Percentiles rank a stretch among this genome's conserved stretches.
These are phyloP conservation scores for Pseudomugil tenellus DNA, from an alignment of 2,797 vertebrate species.

Conservation along the genomic window DNA sequence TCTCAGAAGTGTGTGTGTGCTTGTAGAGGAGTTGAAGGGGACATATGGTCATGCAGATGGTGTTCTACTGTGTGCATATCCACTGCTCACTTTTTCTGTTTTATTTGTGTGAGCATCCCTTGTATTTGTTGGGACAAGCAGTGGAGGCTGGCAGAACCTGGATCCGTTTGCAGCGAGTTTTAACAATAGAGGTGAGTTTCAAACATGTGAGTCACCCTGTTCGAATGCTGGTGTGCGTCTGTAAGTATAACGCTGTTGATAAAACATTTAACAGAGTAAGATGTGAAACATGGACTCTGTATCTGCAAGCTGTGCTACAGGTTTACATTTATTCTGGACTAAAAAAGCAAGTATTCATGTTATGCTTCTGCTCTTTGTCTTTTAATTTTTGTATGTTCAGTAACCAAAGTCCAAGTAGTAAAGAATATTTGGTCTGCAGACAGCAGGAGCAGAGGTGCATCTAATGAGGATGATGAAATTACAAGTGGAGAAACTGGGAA, in stretches of 20 bases:
- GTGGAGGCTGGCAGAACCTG: slow-evolving; percentile 18
- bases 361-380: too few species aligned
- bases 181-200: background rate
- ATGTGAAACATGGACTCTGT: background rate
- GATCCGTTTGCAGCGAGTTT: slow-evolving; percentile 4
- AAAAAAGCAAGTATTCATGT: too few species aligned
- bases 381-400: too few species aligned
- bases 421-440: too few species aligned
- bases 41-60: slow-evolving; percentile 62
- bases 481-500: too few species aligned
- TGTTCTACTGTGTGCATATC: slow-evolving; percentile 32
- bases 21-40: slow-evolving; percentile 26
- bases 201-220: background rate
- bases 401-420: too few species aligned
- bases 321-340: background rate
- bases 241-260: background rate
- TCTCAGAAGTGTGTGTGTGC: slow-evolving; percentile 25
- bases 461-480: background rate
- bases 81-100: slow-evolving; percentile 2
- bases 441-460: too few species aligned
- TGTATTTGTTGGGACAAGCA: slow-evolving; percentile 17
- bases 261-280: background rate
- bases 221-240: background rate
- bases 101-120: background rate
- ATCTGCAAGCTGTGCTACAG: background rate